Evolutionary conservation across 2,113 vertebrate species (phyloP), one percentile per base, ranked within the genome.

Genomic region (Pterocles burchelli): DNA sequence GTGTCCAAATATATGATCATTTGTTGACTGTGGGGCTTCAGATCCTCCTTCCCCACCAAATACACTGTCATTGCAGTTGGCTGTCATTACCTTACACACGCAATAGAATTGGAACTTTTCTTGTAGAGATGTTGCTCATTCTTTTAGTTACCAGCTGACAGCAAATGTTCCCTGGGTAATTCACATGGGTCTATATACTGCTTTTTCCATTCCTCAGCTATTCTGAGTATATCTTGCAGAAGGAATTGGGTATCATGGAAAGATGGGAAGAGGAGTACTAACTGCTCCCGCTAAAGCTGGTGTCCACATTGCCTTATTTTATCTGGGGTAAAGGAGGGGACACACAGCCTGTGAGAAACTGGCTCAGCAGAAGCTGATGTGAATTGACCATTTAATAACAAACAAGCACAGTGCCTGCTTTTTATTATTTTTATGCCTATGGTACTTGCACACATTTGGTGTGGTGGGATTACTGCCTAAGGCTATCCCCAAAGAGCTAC

Each of bases 351-450:
- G 2, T 28, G 59, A 85, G 75, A 84, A 80, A 43, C 46, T 65
- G 18, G 41, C 59, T 80, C 61, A 67, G 41, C 29, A 75, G 76
- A 86, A 93, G 36, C 49, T 93, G 52, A 7, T 48, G 52, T 36
- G 54, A 86, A 87, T 78, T 70, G 71, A 73, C 79, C 96, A 68
- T 90, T 97, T 88, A 96, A 88, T 89, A 65, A 74, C 41, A 63
- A 92, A 43, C 58, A 90, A 92, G n/a, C 72, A 36, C 45, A 49
- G 13, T 41, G 45, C 33, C 59, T 93, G 51, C 43, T 71, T 86
- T 88, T 78, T 49, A 77, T 90, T 91, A 80, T 74, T 97, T 89
- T 87, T 77, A 43, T 81, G 65, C 65, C 61, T 75, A 0, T 20
- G 19, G 54, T 80, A 49, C 57, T 95, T 0, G 0, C 21, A 36